Evolutionary conservation across 1,140 invertebrate genomes (phyloP), one percentile per base, ranked within the genome.

Genomic region (Plectus sambesii): DNA sequence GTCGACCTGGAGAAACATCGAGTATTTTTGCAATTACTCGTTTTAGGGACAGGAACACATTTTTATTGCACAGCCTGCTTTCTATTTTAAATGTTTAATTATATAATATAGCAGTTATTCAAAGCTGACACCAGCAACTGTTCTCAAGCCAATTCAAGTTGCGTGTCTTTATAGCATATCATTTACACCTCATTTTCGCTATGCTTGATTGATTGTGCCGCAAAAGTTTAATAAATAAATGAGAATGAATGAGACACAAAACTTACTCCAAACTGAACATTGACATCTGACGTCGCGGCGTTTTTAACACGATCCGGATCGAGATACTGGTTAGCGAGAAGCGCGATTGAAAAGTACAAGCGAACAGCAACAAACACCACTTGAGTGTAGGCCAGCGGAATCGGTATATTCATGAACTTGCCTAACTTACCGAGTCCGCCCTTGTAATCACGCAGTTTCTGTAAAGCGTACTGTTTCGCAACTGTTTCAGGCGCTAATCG

Each of bases 311-410:
- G 49, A 50, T 47, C n/a, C 8, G 20, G 15, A 44, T 3, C 5
- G 3, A 50, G 30, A 25, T 53, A 43, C 22, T 42, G 47, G 24
- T 51, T 4, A 35, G 9, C 15, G 27, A 52, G 9, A 33, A 52
- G 29, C 37, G 36, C 19, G 24, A 23, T 1, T 26, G 27, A 20
- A 23, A 42, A 8, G 35, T 42, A 22, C 36, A 36, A 26, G 39
- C 25, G 1, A 27, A 49, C 25, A n/a, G 42, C 8, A 15, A 49
- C 17, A 9, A 53, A 8, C n/a, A 49, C 8, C 8, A 55, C 56
- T 42, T 59, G 57, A 3, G 55, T 53, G 41, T 59, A 59, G 24
- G 51, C 42, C 2, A 59, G 42, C 2, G 57, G 57, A n/a, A 57
- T 46, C 24, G 33, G 42, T 17, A 59, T 42, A 22, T 29, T 56